These are phyloP conservation scores for Torymus auratus DNA, from an alignment of 2,888 invertebrate species.

Conservation along the genomic window DNA sequence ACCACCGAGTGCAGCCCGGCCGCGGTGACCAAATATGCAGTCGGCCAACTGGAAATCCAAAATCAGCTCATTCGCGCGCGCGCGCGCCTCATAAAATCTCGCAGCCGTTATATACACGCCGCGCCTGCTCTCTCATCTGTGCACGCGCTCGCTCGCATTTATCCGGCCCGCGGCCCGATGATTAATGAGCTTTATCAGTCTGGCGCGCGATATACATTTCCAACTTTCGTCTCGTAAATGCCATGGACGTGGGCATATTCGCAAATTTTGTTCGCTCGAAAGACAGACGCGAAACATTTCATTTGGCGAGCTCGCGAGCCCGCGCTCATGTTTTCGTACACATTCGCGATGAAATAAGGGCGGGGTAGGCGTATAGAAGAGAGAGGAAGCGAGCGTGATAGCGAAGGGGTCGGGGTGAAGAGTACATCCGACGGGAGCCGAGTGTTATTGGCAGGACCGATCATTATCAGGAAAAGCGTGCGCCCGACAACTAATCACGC, in stretches of 20 bases:
- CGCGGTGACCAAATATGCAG: not conserved
- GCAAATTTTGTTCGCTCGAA: not conserved
- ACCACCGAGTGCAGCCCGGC: no score
- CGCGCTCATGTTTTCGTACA: no score
- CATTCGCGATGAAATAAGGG: no score
- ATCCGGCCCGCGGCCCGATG: slow-evolving; percentile 26
- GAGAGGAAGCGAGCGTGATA: not conserved
- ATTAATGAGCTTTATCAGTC: slow-evolving; percentile 53
- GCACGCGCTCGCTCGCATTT: slow-evolving; percentile 21
- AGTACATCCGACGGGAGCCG: slow-evolving; percentile 25
- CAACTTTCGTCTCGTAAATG: slow-evolving; percentile 30
- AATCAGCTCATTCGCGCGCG: slow-evolving; percentile 41
- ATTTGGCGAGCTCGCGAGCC: not conserved
- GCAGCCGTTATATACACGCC: no score
- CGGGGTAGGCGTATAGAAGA: no score
- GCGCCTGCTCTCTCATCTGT: not conserved
- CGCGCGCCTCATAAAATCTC: slow-evolving; percentile 37
- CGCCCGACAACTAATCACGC: slow-evolving; percentile 54
- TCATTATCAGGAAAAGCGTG: slow-evolving; percentile 56
- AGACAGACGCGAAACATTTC: slow-evolving; percentile 16
- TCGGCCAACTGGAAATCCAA: slow-evolving; percentile 31
- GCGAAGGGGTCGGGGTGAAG: not conserved
- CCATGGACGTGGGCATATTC: not conserved
- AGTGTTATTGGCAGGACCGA: slow-evolving; percentile 56
- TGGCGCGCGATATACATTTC: slow-evolving; percentile 12